Percentiles rank a stretch among this genome's conserved stretches.
These are phyloP conservation scores for Apus apus DNA, from an alignment of 2,113 vertebrate genomes.

Conservation along the genomic window DNA sequence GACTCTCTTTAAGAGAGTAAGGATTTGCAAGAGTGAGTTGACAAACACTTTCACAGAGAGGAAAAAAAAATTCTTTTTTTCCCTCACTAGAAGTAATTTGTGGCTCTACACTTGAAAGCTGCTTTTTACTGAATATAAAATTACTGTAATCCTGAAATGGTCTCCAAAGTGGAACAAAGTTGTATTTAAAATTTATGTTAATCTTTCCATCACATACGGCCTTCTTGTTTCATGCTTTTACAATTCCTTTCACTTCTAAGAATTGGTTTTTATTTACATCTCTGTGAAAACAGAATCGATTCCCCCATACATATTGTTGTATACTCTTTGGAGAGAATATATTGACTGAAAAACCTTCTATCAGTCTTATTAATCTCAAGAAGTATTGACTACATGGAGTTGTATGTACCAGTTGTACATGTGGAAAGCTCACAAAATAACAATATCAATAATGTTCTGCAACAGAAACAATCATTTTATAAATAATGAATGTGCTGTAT, in stretches of 20 bases:
- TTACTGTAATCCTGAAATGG: constrained; percentile 14
- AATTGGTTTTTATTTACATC: constrained; percentile 44
- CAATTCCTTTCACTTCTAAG: background rate
- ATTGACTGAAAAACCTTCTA: constrained; percentile 53
- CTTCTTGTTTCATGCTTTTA: background rate
- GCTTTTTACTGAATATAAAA: constrained; percentile 33
- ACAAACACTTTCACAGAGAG: background rate
- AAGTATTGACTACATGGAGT: constrained; percentile 56
- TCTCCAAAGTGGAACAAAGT: constrained; percentile 29
- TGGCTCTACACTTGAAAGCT: constrained; percentile 14
- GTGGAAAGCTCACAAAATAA: constrained; percentile 48
- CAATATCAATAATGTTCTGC: constrained; percentile 58
- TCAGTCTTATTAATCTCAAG: constrained; percentile 56
- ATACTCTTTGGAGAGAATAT: constrained; percentile 44
- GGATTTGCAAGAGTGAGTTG: background rate
- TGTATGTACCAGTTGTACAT: constrained; percentile 24
- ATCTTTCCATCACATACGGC: background rate
- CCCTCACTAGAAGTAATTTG: background rate
- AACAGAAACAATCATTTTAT: constrained; percentile 55
- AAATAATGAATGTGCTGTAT: constrained; percentile 49
- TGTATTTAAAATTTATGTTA: constrained; percentile 41
- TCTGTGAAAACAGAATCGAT: constrained; percentile 36
- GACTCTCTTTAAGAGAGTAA: background rate
- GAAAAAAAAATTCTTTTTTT: background rate
- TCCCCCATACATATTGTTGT: background rate